A percentile compares a stretch with the other conserved stretches of the same genome.
Conservation (phyloP, 2,888 invertebrate species). For the Erebia epiphron region DNA sequence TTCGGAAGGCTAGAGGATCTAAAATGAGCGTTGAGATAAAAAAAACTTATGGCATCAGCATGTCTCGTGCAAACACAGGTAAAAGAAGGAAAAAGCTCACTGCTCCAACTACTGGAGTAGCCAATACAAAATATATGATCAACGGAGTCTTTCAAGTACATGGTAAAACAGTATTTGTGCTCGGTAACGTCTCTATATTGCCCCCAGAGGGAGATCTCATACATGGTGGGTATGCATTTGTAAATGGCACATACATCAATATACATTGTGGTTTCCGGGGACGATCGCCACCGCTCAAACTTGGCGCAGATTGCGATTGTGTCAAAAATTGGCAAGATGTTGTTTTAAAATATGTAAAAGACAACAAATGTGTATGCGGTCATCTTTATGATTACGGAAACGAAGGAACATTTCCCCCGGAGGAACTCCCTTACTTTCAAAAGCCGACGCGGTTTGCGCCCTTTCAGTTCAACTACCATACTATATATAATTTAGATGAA, state of each 20-base stretch:
- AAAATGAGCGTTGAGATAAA: conserved; percentile 54
- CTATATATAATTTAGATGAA: conserved; percentile 64
- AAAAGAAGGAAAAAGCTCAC: conserved; percentile 50
- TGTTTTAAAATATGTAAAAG: conserved; percentile 57
- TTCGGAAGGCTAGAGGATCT: conserved; percentile 46
- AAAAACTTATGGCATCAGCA: conserved; percentile 62
- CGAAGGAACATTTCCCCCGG: conserved; percentile 58
- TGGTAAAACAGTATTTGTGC: conserved; percentile 57
- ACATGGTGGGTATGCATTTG: conserved; percentile 61
- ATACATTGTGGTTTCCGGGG: conserved; percentile 64
- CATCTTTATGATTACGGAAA: conserved; percentile 67
- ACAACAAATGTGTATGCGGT: conserved; percentile 65
- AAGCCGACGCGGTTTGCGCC: conserved; percentile 57
- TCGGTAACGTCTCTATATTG: conserved; percentile 58
- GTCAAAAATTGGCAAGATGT: conserved; percentile 59
- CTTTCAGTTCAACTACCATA: conserved; percentile 61
- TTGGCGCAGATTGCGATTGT: conserved; percentile 62
- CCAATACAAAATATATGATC: conserved; percentile 63
- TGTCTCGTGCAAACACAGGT: conserved; percentile 45
- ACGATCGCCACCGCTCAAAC: conserved; percentile 49
- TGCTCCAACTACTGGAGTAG: conserved; percentile 58
- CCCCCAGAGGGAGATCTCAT: conserved; percentile 65
- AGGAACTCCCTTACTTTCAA: conserved; percentile 64
- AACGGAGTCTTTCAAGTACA: conserved; percentile 58
- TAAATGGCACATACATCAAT: conserved; percentile 54